Percentiles rank a stretch among this genome's conserved stretches.
Evolutionary conservation across 1,140 invertebrate genomes (phyloP).

Genomic region (Drosophila sp.): DNA sequence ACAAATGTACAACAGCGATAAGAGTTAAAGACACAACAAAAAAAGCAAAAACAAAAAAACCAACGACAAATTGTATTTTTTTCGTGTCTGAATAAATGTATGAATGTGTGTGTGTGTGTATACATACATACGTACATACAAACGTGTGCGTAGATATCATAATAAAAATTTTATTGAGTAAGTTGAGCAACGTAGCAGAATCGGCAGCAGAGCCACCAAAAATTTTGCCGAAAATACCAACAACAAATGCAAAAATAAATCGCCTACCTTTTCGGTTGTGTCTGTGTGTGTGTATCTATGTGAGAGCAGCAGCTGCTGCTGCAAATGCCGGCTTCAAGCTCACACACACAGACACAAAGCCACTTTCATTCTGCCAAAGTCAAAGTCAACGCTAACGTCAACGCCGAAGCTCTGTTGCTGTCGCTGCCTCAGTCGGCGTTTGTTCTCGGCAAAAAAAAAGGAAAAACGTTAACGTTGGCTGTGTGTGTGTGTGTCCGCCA

Average conservation of each 20-base stretch:
- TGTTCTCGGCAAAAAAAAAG: conserved; percentile 62
- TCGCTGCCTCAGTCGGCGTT: conserved; percentile 25
- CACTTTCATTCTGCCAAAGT: conserved; percentile 40
- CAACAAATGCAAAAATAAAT: conserved; percentile 37
- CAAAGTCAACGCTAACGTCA: conserved; percentile 37
- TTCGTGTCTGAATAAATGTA: conserved; percentile 9
- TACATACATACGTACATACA: neutral
- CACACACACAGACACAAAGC: conserved; percentile 26
- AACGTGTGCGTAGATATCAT: conserved; percentile 75
- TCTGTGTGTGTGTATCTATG: conserved; percentile 19
- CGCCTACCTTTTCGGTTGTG: conserved; percentile 21
- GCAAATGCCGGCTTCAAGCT: conserved; percentile 61
- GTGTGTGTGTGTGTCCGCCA: conserved; percentile 31
- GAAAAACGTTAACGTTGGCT: conserved; percentile 12
- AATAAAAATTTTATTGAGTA: conserved; percentile 83
- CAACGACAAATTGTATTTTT: conserved; percentile 22
- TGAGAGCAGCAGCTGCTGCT: conserved; percentile 34
- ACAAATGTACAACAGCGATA: conserved; percentile 38
- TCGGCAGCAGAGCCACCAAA: conserved; percentile 35
- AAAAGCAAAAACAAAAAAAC: conserved; percentile 36
- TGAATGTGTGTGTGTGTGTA: neutral
- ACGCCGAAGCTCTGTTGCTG: conserved; percentile 29
- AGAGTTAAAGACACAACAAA: conserved; percentile 39
- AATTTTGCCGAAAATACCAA: conserved; percentile 60
- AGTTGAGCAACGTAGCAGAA: conserved; percentile 57